These are phyloP conservation scores for Neoarius graeffei DNA, from an alignment of 2,113 vertebrate genomes.

Conservation along the genomic window DNA sequence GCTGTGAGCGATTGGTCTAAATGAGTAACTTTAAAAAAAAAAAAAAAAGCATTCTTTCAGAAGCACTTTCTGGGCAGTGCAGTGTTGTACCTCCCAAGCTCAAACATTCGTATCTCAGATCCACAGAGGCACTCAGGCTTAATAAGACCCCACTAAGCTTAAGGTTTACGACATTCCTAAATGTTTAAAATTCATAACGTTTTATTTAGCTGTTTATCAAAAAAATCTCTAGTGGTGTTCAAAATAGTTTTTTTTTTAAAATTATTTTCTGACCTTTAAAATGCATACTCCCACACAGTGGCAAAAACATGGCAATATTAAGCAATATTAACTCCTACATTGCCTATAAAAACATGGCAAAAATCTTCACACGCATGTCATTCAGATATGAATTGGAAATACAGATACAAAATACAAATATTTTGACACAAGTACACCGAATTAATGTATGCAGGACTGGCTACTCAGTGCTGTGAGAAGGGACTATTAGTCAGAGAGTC, in stretches of 20 bases:
- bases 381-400: conserved; percentile 7
- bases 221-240: not conserved
- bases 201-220: not conserved
- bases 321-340: conserved; percentile 1
- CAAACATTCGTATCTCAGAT: not conserved
- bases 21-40: no score
- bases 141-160: not conserved
- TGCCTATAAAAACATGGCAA: not conserved
- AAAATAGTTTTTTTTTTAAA: not conserved
- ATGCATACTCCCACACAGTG: not conserved
- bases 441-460: no score
- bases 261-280: not conserved
- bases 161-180: not conserved
- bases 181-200: not conserved
- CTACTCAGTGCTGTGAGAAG: not conserved
- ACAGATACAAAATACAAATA: not conserved
- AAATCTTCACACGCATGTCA: not conserved
- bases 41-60: not conserved
- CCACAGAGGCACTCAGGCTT: not conserved
- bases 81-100: no score
- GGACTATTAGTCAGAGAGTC: not conserved
- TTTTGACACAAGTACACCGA: not conserved
- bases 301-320: not conserved
- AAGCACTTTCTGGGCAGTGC: not conserved
- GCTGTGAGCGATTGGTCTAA: not conserved